Base-by-base conservation (phyloP, 2,113 vertebrate genomes). In the Atrichornis clamosus region DNA sequence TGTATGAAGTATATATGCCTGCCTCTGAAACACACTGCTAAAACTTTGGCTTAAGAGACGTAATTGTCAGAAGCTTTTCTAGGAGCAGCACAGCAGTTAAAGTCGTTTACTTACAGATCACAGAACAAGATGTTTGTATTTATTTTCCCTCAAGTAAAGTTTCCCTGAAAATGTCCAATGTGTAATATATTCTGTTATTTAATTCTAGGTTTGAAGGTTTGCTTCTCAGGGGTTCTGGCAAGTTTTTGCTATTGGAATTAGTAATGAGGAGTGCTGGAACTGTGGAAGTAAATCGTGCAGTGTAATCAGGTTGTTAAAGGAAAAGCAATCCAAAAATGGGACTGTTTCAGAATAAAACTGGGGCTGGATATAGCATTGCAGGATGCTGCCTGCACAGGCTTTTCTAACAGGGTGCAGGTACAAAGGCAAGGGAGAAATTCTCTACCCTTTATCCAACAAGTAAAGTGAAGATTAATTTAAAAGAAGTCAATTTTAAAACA, bases 1-100 rank as follows among this genome's bases (percentile, higher is more conserved):
- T 87, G 90, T 90, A 91, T 65, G 91, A 95, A 97, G 77, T 89
- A 50, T 90, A 83, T 95, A 89, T 77, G 85, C 93, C 26, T 15
- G 94, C 83, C 59, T 95, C 93, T 86, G 89, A 97, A 95, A 86
- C 67, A 92, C 85, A 84, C 41, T 67, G 67, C 76, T 83, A 97
- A 95, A 98, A 97, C 91, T 93, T 65, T 82, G 52, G 28, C 90
- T 97, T 95, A 89, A 94, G 95, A 97, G 84, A 72, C 68, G 4
- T 84, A 82, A 93, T 94, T 91, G 96, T 93, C 56, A 59, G 90
- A 95, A 97, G 96, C 87, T 93, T 97, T 96, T 98, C 97, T 93
- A 94, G 94, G 75, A 96, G 62, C 64, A 91, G 64, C 84, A 53
- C 74, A 85, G 90, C 6, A 8, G 63, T 94, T 95, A 70, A 92